Evolutionary conservation across 2,113 vertebrate species (phyloP).

Genomic region (Sinocyclocheilus rhinocerous): DNA sequence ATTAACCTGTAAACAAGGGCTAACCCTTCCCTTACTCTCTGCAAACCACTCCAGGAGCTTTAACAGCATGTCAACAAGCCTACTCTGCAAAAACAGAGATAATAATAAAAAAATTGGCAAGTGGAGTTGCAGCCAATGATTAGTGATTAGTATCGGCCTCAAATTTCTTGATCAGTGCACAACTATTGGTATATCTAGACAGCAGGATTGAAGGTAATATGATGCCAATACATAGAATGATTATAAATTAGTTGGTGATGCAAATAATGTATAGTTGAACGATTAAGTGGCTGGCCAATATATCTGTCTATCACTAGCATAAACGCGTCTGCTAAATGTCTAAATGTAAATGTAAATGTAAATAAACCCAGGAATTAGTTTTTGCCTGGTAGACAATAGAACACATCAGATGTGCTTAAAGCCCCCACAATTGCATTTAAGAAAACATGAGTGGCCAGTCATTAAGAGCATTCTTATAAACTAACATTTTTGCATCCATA

Average conservation of each 20-base stretch:
- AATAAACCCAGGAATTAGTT: background rate
- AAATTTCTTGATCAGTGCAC: background rate
- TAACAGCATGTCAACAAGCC: background rate
- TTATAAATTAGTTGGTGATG: too few relatives aligned
- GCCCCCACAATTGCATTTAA: too few relatives aligned
- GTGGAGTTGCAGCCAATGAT: background rate
- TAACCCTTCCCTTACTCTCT: background rate
- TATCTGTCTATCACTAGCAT: background rate
- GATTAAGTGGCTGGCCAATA: too few relatives aligned
- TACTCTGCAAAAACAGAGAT: background rate
- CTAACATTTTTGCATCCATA: too few relatives aligned
- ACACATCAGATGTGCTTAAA: background rate
- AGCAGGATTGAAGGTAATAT: too few relatives aligned
- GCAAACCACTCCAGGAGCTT: background rate
- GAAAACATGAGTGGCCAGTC: too few relatives aligned
- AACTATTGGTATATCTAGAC: background rate
- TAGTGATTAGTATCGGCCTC: background rate
- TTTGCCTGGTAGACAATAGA: background rate
- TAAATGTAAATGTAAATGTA: too few relatives aligned
- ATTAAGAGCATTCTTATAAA: too few relatives aligned
- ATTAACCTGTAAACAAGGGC: background rate
- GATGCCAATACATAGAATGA: too few relatives aligned
- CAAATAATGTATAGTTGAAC: too few relatives aligned
- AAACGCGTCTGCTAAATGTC: too few relatives aligned
- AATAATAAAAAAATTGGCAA: background rate